These are phyloP conservation scores for Tenrec ecaudatus DNA, from an alignment of 2,113 vertebrate species.

Conservation along the genomic window DNA sequence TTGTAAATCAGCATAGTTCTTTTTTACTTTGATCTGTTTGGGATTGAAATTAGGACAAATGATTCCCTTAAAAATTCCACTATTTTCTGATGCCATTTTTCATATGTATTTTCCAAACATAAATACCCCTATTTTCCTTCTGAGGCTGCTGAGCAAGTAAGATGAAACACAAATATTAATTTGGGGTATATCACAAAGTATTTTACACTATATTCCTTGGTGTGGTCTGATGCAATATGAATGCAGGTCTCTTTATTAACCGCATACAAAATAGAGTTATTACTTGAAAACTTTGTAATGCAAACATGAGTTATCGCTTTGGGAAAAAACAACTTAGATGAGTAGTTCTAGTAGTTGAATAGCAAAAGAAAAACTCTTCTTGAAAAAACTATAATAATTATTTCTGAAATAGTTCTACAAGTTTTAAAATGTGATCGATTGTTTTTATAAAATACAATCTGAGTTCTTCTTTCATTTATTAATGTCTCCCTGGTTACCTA, in stretches of 20 bases:
- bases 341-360: background rate
- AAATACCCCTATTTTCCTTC: background rate
- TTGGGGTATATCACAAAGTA: background rate
- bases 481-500: too few relatives aligned
- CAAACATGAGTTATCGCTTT: background rate
- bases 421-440: background rate
- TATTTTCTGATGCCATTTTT: conserved; percentile 33
- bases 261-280: background rate
- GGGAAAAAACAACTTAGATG: background rate
- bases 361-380: conserved; percentile 10
- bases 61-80: background rate
- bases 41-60: conserved; percentile 38
- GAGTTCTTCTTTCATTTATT: background rate
- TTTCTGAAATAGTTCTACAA: conserved; percentile 22
- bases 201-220: conserved; percentile 10
- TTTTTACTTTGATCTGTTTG: background rate
- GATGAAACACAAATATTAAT: conserved; percentile 13
- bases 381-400: background rate
- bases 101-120: conserved; percentile 41
- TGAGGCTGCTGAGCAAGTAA: background rate
- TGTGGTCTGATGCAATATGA: background rate
- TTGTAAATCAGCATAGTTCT: conserved; percentile 1
- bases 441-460: conserved; percentile 13
- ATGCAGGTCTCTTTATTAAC: conserved; percentile 37
- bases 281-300: conserved; percentile 2